Evolutionary conservation across 2,113 vertebrate genomes (phyloP).

Genomic region (Malurus melanocephalus): DNA sequence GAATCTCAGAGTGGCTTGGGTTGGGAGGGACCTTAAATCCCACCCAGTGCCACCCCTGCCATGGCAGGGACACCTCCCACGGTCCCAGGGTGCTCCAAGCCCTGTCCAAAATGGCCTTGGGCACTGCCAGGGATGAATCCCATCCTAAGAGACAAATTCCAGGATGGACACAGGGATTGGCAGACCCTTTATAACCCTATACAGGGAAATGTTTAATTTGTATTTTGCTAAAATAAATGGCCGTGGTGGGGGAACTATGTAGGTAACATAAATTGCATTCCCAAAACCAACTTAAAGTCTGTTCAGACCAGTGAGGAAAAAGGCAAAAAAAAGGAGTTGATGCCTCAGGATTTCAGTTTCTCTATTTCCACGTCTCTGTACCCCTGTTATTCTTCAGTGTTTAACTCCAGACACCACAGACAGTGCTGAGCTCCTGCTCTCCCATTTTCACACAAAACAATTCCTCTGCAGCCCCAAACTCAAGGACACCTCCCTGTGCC

Average conservation of each 20-base stretch:
- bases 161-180: rapidly evolving
- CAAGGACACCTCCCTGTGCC: no score
- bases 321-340: neutral
- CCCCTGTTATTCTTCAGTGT: no score
- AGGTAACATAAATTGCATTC: neutral
- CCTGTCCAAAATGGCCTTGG: rapidly evolving
- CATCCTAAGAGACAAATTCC: neutral
- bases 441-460: no score
- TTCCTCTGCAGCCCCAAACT: no score
- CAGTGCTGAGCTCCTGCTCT: no score
- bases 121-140: neutral
- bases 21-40: neutral
- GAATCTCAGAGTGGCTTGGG: neutral
- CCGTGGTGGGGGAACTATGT: rapidly evolving
- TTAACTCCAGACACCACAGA: no score
- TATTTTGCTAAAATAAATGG: neutral
- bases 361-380: no score
- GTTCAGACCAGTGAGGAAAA: neutral
- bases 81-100: neutral
- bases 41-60: neutral
- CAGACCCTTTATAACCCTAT: neutral
- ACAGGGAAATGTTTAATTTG: neutral
- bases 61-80: neutral
- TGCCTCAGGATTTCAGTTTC: no score
- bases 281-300: neutral